Percentiles rank a stretch among this genome's conserved stretches.
These are phyloP conservation scores for Pilophorus perplexus DNA, from an alignment of 2,888 invertebrate genomes.

Conservation along the genomic window DNA sequence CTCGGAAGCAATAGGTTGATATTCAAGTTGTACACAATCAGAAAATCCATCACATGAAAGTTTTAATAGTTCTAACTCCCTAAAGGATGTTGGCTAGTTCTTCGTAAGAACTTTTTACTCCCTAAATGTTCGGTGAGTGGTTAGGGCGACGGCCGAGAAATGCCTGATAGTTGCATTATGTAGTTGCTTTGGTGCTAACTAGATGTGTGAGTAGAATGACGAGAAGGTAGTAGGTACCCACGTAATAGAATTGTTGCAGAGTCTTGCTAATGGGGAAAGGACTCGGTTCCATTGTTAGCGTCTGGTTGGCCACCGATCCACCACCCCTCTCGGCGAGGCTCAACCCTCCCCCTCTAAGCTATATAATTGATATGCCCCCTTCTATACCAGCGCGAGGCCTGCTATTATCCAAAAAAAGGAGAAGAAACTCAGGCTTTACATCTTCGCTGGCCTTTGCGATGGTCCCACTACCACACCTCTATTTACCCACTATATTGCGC, in stretches of 20 bases:
- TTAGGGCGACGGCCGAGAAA: too few relatives aligned
- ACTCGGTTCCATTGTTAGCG: constrained; percentile 35
- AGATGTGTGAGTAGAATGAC: too few relatives aligned
- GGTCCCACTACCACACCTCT: constrained; percentile 19
- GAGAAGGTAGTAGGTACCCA: too few relatives aligned
- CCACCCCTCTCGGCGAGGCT: background rate
- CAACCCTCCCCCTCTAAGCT: background rate
- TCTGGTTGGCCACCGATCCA: constrained; percentile 35
- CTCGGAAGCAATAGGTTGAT: too few relatives aligned
- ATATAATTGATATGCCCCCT: constrained; percentile 32
- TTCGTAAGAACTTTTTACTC: too few relatives aligned
- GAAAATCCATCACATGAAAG: too few relatives aligned
- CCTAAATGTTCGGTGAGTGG: too few relatives aligned
- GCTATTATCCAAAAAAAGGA: constrained; percentile 30
- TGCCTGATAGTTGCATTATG: background rate
- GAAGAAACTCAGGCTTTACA: background rate
- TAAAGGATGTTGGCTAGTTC: too few relatives aligned
- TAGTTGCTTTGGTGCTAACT: background rate
- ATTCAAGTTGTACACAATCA: too few relatives aligned
- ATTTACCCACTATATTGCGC: constrained; percentile 31
- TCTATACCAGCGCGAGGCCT: background rate
- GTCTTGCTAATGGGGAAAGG: constrained; percentile 7
- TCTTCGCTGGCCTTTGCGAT: background rate
- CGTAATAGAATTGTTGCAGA: constrained; percentile 31
- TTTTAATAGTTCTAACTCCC: too few relatives aligned